Percentiles rank a stretch among this genome's conserved stretches.
Conservation (phyloP, 2,113 vertebrate species). For the Fregata magnificens region DNA sequence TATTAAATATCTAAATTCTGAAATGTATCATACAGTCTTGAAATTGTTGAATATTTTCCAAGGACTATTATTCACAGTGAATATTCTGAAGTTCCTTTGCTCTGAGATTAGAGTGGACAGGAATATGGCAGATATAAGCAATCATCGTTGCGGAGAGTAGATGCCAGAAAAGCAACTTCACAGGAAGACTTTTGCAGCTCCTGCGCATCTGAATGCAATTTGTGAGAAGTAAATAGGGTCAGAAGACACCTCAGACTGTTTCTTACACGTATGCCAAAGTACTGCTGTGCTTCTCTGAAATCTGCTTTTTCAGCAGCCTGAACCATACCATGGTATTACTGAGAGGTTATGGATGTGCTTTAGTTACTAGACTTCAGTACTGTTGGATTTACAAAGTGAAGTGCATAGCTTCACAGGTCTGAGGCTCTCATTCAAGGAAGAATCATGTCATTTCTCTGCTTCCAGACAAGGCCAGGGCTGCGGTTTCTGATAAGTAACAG, state of each 20-base stretch:
- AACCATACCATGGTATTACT: background rate
- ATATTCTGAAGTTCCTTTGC: background rate
- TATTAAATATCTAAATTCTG: constrained; percentile 35
- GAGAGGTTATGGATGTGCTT: background rate
- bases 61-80: background rate
- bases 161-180: background rate
- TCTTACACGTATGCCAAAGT: background rate
- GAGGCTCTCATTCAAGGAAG: background rate
- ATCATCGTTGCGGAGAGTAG: background rate
- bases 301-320: background rate
- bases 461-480: background rate
- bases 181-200: background rate
- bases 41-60: constrained; percentile 26
- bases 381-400: background rate
- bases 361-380: background rate
- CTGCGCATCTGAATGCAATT: background rate
- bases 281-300: background rate
- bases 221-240: background rate
- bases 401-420: background rate
- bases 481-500: background rate
- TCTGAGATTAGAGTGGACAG: background rate
- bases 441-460: background rate
- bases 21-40: background rate
- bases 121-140: background rate
- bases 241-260: background rate